Evolutionary conservation across 1,140 invertebrate genomes (phyloP), one percentile per base, ranked within the genome.

Genomic region (Drosophila bocki): DNA sequence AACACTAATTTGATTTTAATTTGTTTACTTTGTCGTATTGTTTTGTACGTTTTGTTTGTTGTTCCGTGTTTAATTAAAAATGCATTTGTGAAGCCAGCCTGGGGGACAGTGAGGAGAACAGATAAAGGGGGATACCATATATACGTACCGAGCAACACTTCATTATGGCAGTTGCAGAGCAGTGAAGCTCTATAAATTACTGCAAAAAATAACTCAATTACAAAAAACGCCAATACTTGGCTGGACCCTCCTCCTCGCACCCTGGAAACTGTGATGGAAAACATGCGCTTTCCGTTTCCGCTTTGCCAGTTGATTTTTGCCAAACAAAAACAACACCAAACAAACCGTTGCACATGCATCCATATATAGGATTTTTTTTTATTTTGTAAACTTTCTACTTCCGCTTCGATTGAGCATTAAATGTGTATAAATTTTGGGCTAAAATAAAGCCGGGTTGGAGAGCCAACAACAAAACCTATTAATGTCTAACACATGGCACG

Each of bases 201-300:
- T 58, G 56, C 50, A 69, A 69, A 56, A 85, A 80, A 87, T 86
- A 86, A 86, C 83, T 86, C 75, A 86, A 87, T 82, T 82, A 82
- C 58, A 69, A 69, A 61, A 61, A 63, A 48, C 50, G 47, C 70
- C 74, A 17, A 62, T 77, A 37, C 48, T 37, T 54, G 53, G 19
- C 26, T 32, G 54, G 17, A 22, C 5, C 32, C 29, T 29, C 26
- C 26, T 29, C 26, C 26, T 15, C 37, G 12, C 33, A 13, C 42
- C 37, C 39, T 47, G 29, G 17, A 37, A 58, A 47, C 35, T 63
- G 64, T 71, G 64, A 78, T 78, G 59, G 50, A 72, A 79, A 82
- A 75, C 82, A 86, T 78, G 76, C 63, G 83, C 83, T 87, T 86
- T 86, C 83, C 83, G 83, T 87, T 86, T 86, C 82, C 83, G 79